Evolutionary conservation across 2,888 invertebrate species (phyloP).

Genomic region (Amaurobius ferox): DNA sequence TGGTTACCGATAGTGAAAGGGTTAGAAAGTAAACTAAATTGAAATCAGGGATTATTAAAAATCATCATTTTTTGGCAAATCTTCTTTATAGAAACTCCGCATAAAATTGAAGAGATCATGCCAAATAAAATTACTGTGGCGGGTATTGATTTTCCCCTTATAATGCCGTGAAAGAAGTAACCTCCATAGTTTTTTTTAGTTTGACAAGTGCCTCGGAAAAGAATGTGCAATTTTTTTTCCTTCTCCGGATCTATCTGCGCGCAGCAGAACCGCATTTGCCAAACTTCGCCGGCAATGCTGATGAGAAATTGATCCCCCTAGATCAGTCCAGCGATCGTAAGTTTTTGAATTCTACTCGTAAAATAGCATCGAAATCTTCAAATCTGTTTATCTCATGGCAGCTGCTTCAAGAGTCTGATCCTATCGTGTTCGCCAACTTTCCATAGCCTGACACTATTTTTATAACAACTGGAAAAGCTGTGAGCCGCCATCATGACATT

Average conservation of each 20-base stretch:
- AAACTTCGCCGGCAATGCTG: constrained; percentile 65
- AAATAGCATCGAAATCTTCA: constrained; percentile 67
- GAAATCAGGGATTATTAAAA: no score
- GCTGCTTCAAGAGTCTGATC: constrained; percentile 52
- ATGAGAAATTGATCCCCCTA: constrained; percentile 71
- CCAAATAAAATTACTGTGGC: constrained; percentile 36
- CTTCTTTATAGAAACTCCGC: neutral
- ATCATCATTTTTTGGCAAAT: constrained; percentile 8
- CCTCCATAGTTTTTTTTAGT: constrained; percentile 40
- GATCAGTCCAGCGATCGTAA: constrained; percentile 66
- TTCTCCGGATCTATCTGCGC: constrained; percentile 51
- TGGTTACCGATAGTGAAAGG: no score
- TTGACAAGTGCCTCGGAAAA: constrained; percentile 56
- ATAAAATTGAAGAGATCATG: constrained; percentile 22
- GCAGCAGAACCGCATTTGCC: constrained; percentile 63
- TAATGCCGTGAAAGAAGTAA: constrained; percentile 33
- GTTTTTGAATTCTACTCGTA: constrained; percentile 70
- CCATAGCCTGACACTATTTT: constrained; percentile 57
- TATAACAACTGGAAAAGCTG: constrained; percentile 31
- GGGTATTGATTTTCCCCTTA: constrained; percentile 62
- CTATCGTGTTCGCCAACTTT: constrained; percentile 59
- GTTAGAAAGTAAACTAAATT: no score
- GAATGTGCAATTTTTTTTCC: constrained; percentile 55
- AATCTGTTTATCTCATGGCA: constrained; percentile 69
- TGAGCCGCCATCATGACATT: constrained; percentile 33